phyloP scores from a whole-genome alignment of 2,797 vertebrate species.

The Acropternis orthonyx region DNA sequence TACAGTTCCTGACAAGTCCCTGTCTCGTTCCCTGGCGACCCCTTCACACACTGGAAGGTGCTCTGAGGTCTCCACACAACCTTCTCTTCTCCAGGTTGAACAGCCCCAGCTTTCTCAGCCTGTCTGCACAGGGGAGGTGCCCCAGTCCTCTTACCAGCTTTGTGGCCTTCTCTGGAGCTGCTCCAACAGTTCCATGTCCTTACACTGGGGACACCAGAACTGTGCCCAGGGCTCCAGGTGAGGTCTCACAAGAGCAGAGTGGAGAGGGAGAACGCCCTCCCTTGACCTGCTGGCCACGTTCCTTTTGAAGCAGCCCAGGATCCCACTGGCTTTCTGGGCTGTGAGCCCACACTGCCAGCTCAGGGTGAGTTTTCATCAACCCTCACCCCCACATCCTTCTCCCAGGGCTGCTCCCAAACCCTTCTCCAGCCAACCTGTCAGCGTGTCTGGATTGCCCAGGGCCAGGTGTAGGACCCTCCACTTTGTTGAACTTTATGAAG shows the following conservation, averaged over 20 bases:
- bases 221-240: background rate
- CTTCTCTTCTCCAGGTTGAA: background rate
- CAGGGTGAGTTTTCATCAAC: background rate
- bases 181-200: background rate
- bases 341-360: background rate
- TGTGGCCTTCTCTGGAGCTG: background rate
- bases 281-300: rapidly evolving
- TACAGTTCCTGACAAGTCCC: background rate
- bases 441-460: background rate
- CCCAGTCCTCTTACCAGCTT: background rate
- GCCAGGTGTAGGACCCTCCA: background rate
- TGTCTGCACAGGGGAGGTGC: background rate
- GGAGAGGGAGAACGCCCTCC: background rate
- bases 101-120: background rate
- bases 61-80: background rate
- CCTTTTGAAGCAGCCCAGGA: background rate
- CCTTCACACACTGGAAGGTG: background rate
- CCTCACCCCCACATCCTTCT: background rate
- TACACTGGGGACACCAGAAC: rapidly evolving
- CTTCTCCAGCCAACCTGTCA: rapidly evolving
- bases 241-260: background rate
- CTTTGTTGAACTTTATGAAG: background rate
- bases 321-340: rapidly evolving
- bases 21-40: background rate
- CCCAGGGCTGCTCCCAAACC: background rate